A percentile compares a stretch with the other conserved stretches of the same genome.
These are phyloP conservation scores for Dendrolimus kikuchii DNA, from an alignment of 1,140 invertebrate species.

Conservation along the genomic window DNA sequence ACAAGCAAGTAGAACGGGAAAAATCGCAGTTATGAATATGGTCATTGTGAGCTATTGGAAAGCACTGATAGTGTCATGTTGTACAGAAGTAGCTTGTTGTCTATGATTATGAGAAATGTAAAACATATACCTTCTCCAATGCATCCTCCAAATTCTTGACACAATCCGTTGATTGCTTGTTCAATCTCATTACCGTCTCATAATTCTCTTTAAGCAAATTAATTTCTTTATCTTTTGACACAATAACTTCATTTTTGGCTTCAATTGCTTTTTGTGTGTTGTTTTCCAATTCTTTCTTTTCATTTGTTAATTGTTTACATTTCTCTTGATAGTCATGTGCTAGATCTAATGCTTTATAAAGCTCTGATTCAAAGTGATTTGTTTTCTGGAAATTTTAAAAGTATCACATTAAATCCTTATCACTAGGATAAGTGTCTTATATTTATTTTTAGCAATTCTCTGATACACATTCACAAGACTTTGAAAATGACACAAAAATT, in stretches of 20 bases:
- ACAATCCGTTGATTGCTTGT: conserved; percentile 70
- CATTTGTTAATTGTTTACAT: conserved; percentile 57
- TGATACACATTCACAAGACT: background rate
- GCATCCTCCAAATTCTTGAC: conserved; percentile 68
- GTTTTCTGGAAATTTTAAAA: conserved; percentile 68
- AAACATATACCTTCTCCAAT: conserved; percentile 63
- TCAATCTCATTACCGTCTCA: conserved; percentile 65
- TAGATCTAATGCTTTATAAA: conserved; percentile 77
- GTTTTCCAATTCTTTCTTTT: conserved; percentile 41
- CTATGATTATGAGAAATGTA: conserved; percentile 4
- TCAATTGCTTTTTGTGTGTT: conserved; percentile 23
- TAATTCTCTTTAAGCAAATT: conserved; percentile 65
- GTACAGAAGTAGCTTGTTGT: background rate
- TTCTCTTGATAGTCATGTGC: conserved; percentile 80
- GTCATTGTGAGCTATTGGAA: too few relatives aligned
- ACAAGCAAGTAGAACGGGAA: too few relatives aligned
- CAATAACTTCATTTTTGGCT: conserved; percentile 36
- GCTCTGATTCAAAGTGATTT: conserved; percentile 76
- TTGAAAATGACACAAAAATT: background rate
- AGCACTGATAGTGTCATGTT: background rate
- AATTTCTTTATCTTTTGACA: conserved; percentile 59
- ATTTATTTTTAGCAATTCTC: background rate
- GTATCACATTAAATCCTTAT: background rate
- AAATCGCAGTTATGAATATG: too few relatives aligned
- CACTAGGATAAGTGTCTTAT: background rate